Evolutionary conservation across 2,113 vertebrate species (phyloP).

Genomic region (Campylomormyrus tamandua): DNA sequence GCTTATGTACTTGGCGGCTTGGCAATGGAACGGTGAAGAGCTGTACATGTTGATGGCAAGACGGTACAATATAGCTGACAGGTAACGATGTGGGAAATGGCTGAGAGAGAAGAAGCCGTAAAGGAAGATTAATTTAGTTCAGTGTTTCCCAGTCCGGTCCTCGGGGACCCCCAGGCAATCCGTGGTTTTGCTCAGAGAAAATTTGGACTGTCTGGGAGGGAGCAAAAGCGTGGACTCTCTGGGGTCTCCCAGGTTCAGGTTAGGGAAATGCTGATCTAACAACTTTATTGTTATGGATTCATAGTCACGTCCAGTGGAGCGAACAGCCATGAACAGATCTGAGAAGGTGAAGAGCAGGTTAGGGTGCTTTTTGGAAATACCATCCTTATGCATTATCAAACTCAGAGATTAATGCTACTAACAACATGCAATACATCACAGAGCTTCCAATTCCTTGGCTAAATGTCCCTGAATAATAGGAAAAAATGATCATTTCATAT

Average conservation of each 20-base stretch:
- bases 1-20: neutral
- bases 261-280: neutral
- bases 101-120: neutral
- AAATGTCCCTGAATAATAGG: neutral
- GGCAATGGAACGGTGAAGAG: neutral
- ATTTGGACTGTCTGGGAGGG: neutral
- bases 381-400: neutral
- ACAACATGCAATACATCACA: neutral
- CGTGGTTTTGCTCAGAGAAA: neutral
- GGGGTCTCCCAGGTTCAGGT: neutral
- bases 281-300: neutral
- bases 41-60: neutral
- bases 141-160: neutral
- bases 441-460: neutral
- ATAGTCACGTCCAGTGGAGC: neutral
- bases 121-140: neutral
- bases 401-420: slow-evolving; percentile 1
- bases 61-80: neutral
- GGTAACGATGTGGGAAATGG: neutral
- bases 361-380: neutral
- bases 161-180: neutral
- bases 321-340: neutral
- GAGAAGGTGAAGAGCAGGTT: neutral
- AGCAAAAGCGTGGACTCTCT: neutral
- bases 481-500: neutral